These are phyloP conservation scores for Pteronotus mesoamericanus DNA, from an alignment of 2,797 vertebrate species.

Conservation along the genomic window DNA sequence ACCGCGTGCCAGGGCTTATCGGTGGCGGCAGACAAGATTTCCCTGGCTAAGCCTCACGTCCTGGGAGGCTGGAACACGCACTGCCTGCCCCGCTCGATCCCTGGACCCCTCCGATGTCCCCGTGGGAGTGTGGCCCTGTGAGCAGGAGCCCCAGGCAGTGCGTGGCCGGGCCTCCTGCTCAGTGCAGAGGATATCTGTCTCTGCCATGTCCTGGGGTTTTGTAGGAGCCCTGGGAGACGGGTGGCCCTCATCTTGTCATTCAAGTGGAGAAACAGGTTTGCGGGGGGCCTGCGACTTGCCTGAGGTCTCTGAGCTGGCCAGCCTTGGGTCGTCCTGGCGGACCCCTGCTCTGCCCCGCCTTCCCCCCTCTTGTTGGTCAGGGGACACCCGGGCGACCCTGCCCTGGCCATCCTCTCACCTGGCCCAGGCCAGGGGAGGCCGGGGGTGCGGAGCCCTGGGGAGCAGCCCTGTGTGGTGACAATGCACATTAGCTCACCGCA, in stretches of 20 bases:
- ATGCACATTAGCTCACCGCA: not conserved
- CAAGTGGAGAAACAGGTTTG: not conserved
- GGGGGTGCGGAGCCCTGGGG: not conserved
- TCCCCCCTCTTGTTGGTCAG: accelerated
- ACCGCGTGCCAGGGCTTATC: conserved; percentile 55
- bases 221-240: not conserved
- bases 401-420: not conserved
- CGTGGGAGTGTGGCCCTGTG: not conserved
- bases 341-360: accelerated
- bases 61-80: not conserved
- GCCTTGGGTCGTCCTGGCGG: not conserved
- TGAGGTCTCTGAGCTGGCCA: not conserved
- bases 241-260: not conserved
- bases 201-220: not conserved
- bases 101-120: not conserved
- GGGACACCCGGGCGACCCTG: not conserved
- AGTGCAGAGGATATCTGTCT: not conserved
- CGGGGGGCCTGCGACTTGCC: not conserved
- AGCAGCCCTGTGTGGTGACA: not conserved
- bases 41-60: conserved; percentile 53
- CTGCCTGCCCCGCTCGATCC: not conserved
- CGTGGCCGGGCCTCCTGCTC: not conserved
- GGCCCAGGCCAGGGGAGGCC: too few relatives aligned
- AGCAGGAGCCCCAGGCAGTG: not conserved
- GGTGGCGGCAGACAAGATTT: conserved; percentile 69